phyloP scores from a whole-genome alignment of 2,797 vertebrate genomes.

The Chaetophractus vellerosus region DNA sequence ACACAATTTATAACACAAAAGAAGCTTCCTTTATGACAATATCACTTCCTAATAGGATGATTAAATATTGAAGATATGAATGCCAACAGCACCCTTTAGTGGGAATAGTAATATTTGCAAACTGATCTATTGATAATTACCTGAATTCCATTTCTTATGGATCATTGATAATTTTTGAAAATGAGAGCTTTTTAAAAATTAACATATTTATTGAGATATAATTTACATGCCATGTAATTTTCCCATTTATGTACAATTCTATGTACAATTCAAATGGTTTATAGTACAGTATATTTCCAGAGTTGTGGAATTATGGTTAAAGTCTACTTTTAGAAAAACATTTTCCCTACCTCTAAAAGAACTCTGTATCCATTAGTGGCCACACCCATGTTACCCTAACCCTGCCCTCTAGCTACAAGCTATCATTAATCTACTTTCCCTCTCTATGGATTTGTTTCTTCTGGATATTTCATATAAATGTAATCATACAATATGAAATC shows the following conservation, averaged over 20 bases:
- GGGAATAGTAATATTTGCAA: neutral
- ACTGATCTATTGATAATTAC: constrained; percentile 34
- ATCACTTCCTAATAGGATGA: neutral
- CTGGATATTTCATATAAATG: neutral
- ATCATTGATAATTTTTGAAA: neutral
- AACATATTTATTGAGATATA: neutral
- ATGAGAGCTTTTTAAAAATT: neutral
- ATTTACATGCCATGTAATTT: neutral
- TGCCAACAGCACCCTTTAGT: neutral
- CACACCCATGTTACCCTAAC: neutral
- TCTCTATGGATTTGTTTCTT: neutral
- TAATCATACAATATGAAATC: neutral
- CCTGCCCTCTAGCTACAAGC: neutral
- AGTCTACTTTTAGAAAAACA: constrained; percentile 13
- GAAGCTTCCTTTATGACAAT: neutral
- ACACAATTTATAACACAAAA: constrained; percentile 28
- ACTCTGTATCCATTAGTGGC: neutral
- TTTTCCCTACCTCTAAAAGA: neutral
- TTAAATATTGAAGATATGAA: neutral
- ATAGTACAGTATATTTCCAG: neutral
- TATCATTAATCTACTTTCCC: neutral
- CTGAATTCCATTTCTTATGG: neutral
- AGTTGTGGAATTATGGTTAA: neutral
- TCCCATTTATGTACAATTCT: neutral
- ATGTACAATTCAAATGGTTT: neutral